Evolutionary conservation across 2,797 vertebrate genomes (phyloP).

Genomic region (Lepidocolaptes lacrymiger): DNA sequence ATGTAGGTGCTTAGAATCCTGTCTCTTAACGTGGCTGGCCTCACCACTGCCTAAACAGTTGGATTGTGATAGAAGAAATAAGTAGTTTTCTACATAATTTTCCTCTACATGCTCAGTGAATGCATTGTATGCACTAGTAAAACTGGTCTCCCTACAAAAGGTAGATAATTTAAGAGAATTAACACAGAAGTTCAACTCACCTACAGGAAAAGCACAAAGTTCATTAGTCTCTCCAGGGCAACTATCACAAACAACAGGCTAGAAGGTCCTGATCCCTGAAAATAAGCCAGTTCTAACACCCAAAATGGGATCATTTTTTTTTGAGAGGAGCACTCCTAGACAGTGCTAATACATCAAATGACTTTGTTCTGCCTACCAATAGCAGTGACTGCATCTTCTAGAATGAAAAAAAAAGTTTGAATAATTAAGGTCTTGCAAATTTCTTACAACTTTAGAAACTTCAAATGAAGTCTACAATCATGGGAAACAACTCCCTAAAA

Average conservation of each 20-base stretch:
- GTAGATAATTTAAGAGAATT: background rate
- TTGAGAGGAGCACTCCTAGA: background rate
- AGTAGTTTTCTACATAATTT: background rate
- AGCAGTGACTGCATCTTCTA: background rate
- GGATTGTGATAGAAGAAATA: rapidly evolving
- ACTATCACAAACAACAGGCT: background rate
- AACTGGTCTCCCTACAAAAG: background rate
- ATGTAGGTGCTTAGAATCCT: background rate
- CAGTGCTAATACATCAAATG: background rate
- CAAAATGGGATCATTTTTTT: background rate
- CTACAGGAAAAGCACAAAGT: background rate
- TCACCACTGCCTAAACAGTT: background rate
- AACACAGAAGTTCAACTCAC: background rate
- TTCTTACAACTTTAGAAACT: background rate
- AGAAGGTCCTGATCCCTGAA: background rate
- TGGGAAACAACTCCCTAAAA: rapidly evolving
- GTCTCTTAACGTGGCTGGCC: background rate
- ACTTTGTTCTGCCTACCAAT: background rate
- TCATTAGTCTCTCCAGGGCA: background rate
- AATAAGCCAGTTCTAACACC: background rate
- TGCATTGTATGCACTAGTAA: background rate
- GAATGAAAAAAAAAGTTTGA: background rate
- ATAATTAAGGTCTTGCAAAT: background rate
- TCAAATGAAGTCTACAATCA: background rate
- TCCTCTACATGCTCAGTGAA: rapidly evolving